Conservation (phyloP, 2,888 invertebrate species). For the Cistogaster globosa region DNA sequence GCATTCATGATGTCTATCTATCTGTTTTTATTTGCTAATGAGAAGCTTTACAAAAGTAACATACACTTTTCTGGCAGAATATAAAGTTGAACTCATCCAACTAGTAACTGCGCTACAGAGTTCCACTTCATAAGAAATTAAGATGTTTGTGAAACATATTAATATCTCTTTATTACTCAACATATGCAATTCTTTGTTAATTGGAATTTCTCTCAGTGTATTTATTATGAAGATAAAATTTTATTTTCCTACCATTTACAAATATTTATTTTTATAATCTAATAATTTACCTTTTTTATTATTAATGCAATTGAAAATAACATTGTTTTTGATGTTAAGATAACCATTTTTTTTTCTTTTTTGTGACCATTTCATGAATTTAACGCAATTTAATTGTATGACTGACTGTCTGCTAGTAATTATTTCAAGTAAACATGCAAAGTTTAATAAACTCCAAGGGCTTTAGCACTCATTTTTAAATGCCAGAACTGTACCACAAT, state of each 20-base stretch:
- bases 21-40: too few species aligned
- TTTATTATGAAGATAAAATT: constrained; percentile 34
- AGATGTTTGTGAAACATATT: neutral
- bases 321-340: constrained; percentile 37
- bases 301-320: constrained; percentile 31
- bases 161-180: neutral
- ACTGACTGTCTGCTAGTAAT: constrained; percentile 33
- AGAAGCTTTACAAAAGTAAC: too few species aligned
- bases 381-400: constrained; percentile 68
- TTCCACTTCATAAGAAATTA: neutral
- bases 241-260: constrained; percentile 34
- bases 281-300: constrained; percentile 62
- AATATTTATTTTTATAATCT: constrained; percentile 58
- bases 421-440: constrained; percentile 66
- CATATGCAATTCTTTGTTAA: neutral
- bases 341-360: constrained; percentile 16
- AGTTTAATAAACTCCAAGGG: constrained; percentile 61
- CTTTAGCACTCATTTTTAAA: neutral
- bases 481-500: constrained; percentile 58
- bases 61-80: too few species aligned
- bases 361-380: constrained; percentile 17
- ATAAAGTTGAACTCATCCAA: too few species aligned
- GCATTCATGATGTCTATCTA: too few species aligned
- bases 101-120: too few species aligned
- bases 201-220: neutral